Conservation (phyloP, 1,140 invertebrate genomes). For the Acromyrmex heyeri region DNA sequence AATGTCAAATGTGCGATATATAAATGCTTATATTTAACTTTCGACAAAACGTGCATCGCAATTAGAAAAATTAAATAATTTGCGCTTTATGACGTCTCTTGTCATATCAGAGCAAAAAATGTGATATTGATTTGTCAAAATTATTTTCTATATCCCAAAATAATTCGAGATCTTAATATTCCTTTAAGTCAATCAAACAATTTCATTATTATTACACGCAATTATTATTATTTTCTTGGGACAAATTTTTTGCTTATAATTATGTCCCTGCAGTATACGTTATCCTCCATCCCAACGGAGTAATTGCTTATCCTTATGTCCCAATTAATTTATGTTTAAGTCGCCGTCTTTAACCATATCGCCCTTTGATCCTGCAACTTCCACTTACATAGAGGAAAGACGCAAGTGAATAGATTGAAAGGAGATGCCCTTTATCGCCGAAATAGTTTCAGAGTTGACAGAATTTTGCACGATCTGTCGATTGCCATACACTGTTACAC, state of each 20-base stretch:
- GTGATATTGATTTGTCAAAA: not conserved
- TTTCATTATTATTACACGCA: not conserved
- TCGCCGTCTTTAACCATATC: conserved; percentile 67
- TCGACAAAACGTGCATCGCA: not conserved
- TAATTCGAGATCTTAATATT: not conserved
- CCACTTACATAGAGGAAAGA: too few relatives aligned
- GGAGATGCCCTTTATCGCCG: too few relatives aligned
- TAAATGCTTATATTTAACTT: not conserved
- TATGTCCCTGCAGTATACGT: not conserved
- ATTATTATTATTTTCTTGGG: not conserved
- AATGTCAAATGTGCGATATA: not conserved
- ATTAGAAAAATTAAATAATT: not conserved
- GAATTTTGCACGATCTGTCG: too few relatives aligned
- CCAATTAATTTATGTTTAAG: conserved; percentile 83
- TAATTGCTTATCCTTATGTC: conserved; percentile 80
- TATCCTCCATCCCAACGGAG: conserved; percentile 25
- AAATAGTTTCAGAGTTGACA: too few relatives aligned
- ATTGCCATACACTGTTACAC: too few relatives aligned
- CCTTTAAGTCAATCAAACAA: not conserved
- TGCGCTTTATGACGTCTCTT: not conserved
- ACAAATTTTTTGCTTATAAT: not conserved
- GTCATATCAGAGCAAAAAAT: not conserved
- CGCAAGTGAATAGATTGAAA: too few relatives aligned
- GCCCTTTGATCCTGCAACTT: conserved; percentile 75
- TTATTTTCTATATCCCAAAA: not conserved